Evolutionary conservation across 2,113 vertebrate species (phyloP).

Genomic region (Phodopus roborovskii): DNA sequence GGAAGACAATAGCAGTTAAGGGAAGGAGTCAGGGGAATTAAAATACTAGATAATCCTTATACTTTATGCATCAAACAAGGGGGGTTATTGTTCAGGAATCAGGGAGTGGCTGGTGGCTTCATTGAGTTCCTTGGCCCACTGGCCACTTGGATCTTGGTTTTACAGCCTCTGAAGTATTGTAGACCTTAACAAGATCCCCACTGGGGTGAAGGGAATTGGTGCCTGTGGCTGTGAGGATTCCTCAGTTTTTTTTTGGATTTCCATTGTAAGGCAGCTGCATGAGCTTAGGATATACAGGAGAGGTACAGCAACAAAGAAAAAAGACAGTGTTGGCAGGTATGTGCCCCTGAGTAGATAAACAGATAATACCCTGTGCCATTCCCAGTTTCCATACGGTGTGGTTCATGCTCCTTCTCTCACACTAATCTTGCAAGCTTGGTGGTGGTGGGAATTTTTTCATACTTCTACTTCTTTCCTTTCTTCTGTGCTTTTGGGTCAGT

Average conservation of each 20-base stretch:
- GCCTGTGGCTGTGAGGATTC: background rate
- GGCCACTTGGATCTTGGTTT: background rate
- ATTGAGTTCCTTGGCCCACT: background rate
- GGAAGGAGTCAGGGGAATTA: background rate
- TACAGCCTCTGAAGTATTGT: background rate
- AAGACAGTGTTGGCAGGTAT: fast-evolving
- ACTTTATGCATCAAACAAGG: background rate
- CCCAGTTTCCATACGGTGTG: fast-evolving
- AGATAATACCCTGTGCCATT: background rate
- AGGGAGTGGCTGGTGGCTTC: background rate
- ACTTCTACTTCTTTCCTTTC: background rate
- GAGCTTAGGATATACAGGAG: background rate
- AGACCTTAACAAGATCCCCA: background rate
- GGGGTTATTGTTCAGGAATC: background rate
- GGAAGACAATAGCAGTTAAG: background rate
- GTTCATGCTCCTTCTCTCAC: background rate
- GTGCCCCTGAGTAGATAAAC: background rate
- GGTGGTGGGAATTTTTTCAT: background rate
- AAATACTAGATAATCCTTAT: background rate
- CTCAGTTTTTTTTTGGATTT: background rate
- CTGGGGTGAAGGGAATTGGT: background rate
- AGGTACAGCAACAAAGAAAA: background rate
- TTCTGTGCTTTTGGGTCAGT: background rate
- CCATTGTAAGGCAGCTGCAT: background rate
- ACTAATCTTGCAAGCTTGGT: too few relatives aligned